Percentiles rank a stretch among this genome's conserved stretches.
Evolutionary conservation across 1,140 invertebrate genomes (phyloP).

Genomic region (Chionoecetes opilio): DNA sequence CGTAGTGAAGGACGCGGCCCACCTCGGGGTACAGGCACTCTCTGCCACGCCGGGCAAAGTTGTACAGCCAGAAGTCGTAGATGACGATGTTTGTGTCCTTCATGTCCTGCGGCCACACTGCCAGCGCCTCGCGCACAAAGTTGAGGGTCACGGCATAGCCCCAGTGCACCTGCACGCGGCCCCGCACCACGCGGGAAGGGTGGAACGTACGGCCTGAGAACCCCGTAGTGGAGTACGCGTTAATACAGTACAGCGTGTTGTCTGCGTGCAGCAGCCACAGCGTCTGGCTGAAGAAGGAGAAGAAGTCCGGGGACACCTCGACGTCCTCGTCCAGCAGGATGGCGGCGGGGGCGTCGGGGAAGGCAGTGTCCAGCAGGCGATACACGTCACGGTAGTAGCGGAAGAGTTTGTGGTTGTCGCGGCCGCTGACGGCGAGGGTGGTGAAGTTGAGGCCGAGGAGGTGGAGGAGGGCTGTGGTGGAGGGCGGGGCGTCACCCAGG

Average conservation of each 20-base stretch:
- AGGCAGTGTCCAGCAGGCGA: background rate
- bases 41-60: background rate
- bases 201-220: constrained; percentile 4
- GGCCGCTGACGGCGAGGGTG: constrained; percentile 28
- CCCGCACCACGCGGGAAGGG: constrained; percentile 35
- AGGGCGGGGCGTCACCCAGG: constrained; percentile 54
- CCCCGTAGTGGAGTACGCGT: constrained; percentile 47
- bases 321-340: constrained; percentile 70
- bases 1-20: constrained; percentile 49
- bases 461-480: constrained; percentile 53
- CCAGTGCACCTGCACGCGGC: constrained; percentile 58
- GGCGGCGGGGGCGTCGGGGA: constrained; percentile 51
- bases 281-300: constrained; percentile 72
- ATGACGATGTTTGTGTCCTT: background rate
- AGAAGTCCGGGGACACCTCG: constrained; percentile 71
- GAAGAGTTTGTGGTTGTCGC: constrained; percentile 66
- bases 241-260: constrained; percentile 65
- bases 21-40: constrained; percentile 63
- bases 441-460: constrained; percentile 60
- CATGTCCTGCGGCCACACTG: constrained; percentile 38
- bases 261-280: constrained; percentile 61
- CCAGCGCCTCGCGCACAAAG: constrained; percentile 56
- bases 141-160: constrained; percentile 59
- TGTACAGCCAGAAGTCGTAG: constrained; percentile 69
- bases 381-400: constrained; percentile 68